Percentiles rank a stretch among this genome's conserved stretches.
These are phyloP conservation scores for Oriolus oriolus DNA, from an alignment of 2,113 vertebrate species.

Conservation along the genomic window DNA sequence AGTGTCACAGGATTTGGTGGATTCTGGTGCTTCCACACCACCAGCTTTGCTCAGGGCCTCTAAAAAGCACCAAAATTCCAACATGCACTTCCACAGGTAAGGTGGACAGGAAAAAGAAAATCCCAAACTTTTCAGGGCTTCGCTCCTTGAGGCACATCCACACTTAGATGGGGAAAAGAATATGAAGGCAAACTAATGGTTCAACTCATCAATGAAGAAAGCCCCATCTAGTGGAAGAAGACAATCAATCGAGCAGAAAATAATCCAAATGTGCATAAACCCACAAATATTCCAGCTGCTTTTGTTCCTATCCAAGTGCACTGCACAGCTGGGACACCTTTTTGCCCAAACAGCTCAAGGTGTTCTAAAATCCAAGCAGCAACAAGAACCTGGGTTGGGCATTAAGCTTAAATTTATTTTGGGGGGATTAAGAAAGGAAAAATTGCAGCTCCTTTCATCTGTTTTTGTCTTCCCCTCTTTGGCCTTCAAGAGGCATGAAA, in stretches of 20 bases:
- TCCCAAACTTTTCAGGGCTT: background rate
- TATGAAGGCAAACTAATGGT: background rate
- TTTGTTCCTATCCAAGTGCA: background rate
- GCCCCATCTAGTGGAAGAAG: slow-evolving; percentile 62
- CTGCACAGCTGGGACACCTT: background rate
- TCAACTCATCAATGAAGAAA: slow-evolving; percentile 45
- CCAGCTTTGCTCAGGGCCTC: background rate
- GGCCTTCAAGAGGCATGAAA: background rate
- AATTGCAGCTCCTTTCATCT: background rate
- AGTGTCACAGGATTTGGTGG: background rate
- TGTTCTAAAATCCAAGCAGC: background rate
- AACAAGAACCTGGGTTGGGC: background rate
- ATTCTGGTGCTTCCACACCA: background rate
- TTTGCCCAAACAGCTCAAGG: background rate
- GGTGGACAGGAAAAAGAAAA: background rate
- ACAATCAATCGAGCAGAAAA: background rate
- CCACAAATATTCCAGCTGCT: background rate
- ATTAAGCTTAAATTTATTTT: background rate
- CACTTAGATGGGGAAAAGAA: background rate
- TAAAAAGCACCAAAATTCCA: background rate
- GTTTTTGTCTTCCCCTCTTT: background rate
- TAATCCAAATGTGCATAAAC: background rate
- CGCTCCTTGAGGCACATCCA: background rate
- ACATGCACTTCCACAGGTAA: background rate
- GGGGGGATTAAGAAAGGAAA: background rate